Evolutionary conservation across 2,797 vertebrate genomes (phyloP), one percentile per base, ranked within the genome.

Genomic region (Eupleurogrammus muticus): DNA sequence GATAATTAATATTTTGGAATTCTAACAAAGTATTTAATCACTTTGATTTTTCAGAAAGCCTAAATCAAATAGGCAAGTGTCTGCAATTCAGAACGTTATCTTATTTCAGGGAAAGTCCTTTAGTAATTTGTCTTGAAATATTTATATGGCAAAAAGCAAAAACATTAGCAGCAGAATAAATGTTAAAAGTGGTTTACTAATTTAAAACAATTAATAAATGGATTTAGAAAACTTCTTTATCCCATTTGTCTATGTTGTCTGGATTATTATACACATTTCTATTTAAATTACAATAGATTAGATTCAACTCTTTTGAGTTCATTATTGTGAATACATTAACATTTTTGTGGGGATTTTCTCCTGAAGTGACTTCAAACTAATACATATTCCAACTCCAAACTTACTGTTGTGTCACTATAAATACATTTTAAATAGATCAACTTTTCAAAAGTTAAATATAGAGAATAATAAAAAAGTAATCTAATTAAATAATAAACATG

Each of bases 201-300:
- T 14, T 63, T 19, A 9, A 77, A 62, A 48, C 53, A 66, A 63
- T 75, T 66, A 5, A 66, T 35, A 12, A 36, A 56, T 42, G 13
- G 2, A 1, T 24, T 44, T 14, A 4, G 19, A 64, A 68, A 48
- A 19, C 19, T 3, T 55, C 5, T 34, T 20, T 9, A 42, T 50
- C 7, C 9, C 12, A 64, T 67, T 57, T 51, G 19, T 54, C 54
- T 20, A 36, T 12, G 28, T 35, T 62, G 5, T 32, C n/a, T 14
- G 23, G 2, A 50, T 51, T 23, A 9, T 50, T 14, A 34, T 19
- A n/a, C 3, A 36, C 7, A 9, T 24, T 23, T 12, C 7, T 51
- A 52, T 42, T 35, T 50, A 8, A 49, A 8, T 24, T 51, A 12
- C 14, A 69, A 20, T 24, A 47, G 23, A 20, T 74, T 55, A 46